Conservation (phyloP, 2,888 invertebrate genomes). For the Agriopis marginaria region DNA sequence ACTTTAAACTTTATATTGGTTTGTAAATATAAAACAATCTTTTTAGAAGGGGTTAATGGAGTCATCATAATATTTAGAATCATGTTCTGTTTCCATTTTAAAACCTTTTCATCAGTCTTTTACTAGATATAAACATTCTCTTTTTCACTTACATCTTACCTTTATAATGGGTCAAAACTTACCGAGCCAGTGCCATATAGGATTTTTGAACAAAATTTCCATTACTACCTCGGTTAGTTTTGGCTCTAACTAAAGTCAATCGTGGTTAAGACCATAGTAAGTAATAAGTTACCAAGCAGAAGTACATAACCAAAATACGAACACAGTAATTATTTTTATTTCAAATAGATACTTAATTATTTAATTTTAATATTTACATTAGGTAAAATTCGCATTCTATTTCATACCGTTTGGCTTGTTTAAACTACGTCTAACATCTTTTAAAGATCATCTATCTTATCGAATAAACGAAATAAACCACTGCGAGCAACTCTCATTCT, state of each 20-base stretch:
- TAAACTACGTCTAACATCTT: slow-evolving; percentile 62
- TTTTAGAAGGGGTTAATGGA: slow-evolving; percentile 27
- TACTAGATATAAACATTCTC: slow-evolving; percentile 54
- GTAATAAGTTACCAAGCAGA: neutral
- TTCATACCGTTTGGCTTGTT: slow-evolving; percentile 63
- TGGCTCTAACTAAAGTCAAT: slow-evolving; percentile 1
- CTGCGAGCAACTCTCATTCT: slow-evolving; percentile 29
- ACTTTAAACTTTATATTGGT: slow-evolving; percentile 7
- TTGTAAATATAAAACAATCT: slow-evolving; percentile 23
- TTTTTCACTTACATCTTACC: slow-evolving; percentile 23
- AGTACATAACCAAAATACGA: slow-evolving; percentile 8
- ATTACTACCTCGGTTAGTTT: neutral
- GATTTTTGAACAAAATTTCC: neutral
- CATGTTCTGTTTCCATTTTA: slow-evolving; percentile 46
- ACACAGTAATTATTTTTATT: slow-evolving; percentile 2
- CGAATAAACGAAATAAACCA: slow-evolving; percentile 29
- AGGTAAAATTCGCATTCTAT: slow-evolving; percentile 34
- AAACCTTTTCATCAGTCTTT: slow-evolving; percentile 76
- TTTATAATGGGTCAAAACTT: slow-evolving; percentile 1
- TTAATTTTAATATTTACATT: slow-evolving; percentile 38
- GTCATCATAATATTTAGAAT: slow-evolving; percentile 48
- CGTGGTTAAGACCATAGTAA: neutral
- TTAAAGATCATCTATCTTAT: slow-evolving; percentile 43
- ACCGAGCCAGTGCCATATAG: neutral
- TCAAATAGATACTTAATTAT: neutral